Base-by-base conservation (phyloP, 2,797 vertebrate species). In the Clarias laeviceps region DNA sequence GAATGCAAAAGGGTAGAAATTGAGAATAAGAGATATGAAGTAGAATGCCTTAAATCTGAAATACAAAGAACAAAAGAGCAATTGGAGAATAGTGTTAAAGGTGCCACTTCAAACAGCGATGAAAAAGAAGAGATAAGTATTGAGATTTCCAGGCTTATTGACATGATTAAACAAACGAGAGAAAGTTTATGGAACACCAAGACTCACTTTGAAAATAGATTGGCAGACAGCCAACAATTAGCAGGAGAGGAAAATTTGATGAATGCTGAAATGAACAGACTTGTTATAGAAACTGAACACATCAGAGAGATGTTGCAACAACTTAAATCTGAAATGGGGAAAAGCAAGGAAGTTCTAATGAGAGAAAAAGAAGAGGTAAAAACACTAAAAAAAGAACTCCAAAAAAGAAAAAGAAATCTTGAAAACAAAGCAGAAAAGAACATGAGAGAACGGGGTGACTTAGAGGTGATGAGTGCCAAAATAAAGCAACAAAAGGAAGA, bases 401-500 rank as follows among this genome's bases (percentile, higher is more conserved):
- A 85, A 62, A 92, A 89, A 78, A 93, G 29, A 83, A 84, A 0
- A 88, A 92, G 84, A 86, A 84, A 92, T 56, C 87, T 94, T 66
- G 89, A 93, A 32, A 78, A 88, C 80, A 92, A 78, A 73, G 83
- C 86, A 24, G 93, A 94, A 73, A 90, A 85, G 50, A 92, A 61
- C 11, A 82, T 79, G 80, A 93, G 85, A 90, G 88, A 92, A 76
- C 90, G 81, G 61, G 90, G 89, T 85, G 92, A 92, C 34, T 70
- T 92, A 32, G 92, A 94, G 77, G 34, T 91, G 1, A 8, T 92
- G 64, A 93, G 88, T 85, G 81, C 87, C 6, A 92, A 90, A 86
- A 85, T 92, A 65, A 76, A 86, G n/a, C 64, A 54, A 74, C 89
- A 93, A 82, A 90, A 56, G 32, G 70, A 91, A 20, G 89, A 90